Conservation (phyloP, 2,113 vertebrate species). For the Grammomys dolichurus region DNA sequence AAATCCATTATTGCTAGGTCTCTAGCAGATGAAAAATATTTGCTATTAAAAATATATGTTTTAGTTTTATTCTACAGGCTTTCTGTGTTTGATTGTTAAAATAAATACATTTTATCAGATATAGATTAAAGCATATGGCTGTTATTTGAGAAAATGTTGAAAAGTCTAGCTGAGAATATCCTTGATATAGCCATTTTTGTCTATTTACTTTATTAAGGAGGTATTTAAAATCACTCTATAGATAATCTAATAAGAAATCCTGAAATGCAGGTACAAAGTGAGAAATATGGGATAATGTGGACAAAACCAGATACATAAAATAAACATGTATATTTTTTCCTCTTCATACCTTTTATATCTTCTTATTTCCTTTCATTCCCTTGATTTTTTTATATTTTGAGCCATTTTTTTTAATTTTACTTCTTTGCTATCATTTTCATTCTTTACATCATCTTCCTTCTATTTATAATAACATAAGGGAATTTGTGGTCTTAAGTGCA, state of each 20-base stretch:
- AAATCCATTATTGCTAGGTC: neutral
- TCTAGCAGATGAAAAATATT: constrained; percentile 10
- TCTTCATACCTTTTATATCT: neutral
- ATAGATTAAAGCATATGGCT: constrained; percentile 29
- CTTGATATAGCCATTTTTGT: neutral
- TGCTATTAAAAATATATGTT: neutral
- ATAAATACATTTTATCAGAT: constrained; percentile 42
- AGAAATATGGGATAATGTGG: neutral
- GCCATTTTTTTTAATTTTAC: neutral
- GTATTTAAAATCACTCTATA: neutral
- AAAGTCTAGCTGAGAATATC: constrained; percentile 7
- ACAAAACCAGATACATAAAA: neutral
- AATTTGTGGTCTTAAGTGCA: neutral
- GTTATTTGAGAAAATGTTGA: constrained; percentile 43
- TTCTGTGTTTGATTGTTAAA: constrained; percentile 52
- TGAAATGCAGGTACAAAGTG: neutral
- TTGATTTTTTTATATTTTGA: neutral
- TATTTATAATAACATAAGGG: neutral
- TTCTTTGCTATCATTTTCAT: neutral
- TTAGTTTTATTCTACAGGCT: constrained; percentile 10
- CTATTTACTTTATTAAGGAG: neutral
- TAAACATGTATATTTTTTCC: neutral
- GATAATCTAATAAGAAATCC: constrained; percentile 23
- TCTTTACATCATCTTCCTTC: neutral
- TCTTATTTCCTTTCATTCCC: neutral